Conservation (phyloP, 2,797 vertebrate species). For the Pristis pectinata region DNA sequence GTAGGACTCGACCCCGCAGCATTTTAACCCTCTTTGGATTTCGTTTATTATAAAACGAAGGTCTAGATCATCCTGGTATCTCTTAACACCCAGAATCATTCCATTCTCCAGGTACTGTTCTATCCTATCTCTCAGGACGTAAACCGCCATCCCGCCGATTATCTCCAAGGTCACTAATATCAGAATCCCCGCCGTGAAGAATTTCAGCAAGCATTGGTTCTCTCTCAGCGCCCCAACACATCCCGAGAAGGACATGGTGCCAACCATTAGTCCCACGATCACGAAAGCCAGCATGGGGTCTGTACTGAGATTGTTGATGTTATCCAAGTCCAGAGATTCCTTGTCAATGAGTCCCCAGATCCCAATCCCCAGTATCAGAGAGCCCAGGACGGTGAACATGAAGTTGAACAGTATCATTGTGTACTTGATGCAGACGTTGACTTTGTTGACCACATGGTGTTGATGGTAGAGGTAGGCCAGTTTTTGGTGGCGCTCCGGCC, state of each 20-base stretch:
- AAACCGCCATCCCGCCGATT: slow-evolving; percentile 58
- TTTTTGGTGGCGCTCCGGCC: slow-evolving; percentile 36
- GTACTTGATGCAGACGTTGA: slow-evolving; percentile 63
- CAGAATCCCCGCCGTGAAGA: slow-evolving; percentile 59
- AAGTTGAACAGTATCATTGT: slow-evolving; percentile 68
- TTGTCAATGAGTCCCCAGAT: slow-evolving; percentile 80
- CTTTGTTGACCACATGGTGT: slow-evolving; percentile 40
- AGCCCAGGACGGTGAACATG: slow-evolving; percentile 66
- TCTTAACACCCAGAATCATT: slow-evolving; percentile 63
- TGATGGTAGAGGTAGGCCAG: slow-evolving; percentile 26
- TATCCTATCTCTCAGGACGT: slow-evolving; percentile 60
- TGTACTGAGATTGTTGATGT: slow-evolving; percentile 55
- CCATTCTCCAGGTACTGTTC: slow-evolving; percentile 52
- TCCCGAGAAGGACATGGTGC: slow-evolving; percentile 65
- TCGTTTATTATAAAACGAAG: slow-evolving; percentile 79
- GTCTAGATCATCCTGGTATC: slow-evolving; percentile 78
- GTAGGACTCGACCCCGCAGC: slow-evolving; percentile 77
- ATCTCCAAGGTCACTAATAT: slow-evolving; percentile 58
- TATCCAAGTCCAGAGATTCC: slow-evolving; percentile 59
- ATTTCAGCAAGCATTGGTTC: slow-evolving; percentile 65
- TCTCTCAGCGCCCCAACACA: slow-evolving; percentile 73
- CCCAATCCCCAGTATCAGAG: slow-evolving; percentile 62
- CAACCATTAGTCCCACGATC: slow-evolving; percentile 58
- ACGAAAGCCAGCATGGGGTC: slow-evolving; percentile 76
- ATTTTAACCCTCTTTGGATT: slow-evolving; percentile 72